Evolutionary conservation across 1,140 invertebrate species (phyloP).

Genomic region (Brachionus rubens): DNA sequence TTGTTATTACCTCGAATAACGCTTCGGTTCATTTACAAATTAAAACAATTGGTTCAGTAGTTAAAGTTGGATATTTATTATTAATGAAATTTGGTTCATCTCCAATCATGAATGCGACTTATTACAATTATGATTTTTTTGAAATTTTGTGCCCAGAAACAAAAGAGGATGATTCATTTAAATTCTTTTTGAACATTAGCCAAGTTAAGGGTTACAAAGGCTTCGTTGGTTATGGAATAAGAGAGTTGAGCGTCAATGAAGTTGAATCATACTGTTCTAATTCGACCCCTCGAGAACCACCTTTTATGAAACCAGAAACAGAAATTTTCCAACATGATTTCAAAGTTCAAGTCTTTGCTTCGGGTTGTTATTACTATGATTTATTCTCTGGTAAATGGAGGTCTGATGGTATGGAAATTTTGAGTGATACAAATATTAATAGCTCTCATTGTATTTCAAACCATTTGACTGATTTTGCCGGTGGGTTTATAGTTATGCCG

Average conservation of each 20-base stretch:
- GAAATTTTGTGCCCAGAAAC: slow-evolving; percentile 23
- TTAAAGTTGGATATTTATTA: neutral
- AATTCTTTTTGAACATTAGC: neutral
- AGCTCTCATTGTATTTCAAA: slow-evolving; percentile 53
- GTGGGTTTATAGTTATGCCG: slow-evolving; percentile 57
- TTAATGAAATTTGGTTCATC: neutral
- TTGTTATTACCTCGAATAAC: slow-evolving; percentile 1
- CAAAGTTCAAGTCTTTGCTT: slow-evolving; percentile 47
- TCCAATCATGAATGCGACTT: neutral
- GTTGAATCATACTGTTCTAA: neutral
- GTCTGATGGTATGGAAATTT: slow-evolving; percentile 51
- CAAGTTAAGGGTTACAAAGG: slow-evolving; percentile 37
- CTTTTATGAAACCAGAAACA: neutral
- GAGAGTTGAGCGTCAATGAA: slow-evolving; percentile 9
- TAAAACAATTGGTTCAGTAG: neutral
- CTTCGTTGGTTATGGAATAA: neutral
- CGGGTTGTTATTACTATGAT: slow-evolving; percentile 50
- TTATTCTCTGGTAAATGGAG: slow-evolving; percentile 49
- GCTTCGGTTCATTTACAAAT: slow-evolving; percentile 37
- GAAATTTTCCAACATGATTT: slow-evolving; percentile 48
- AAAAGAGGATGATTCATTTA: neutral
- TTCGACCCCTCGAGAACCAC: neutral
- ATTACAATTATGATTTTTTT: neutral
- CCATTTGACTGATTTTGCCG: slow-evolving; percentile 59
- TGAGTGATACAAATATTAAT: slow-evolving; percentile 48